Percentiles rank a stretch among this genome's conserved stretches.
phyloP scores from a whole-genome alignment of 1,140 invertebrate species.

The Platyscapa corneri region DNA sequence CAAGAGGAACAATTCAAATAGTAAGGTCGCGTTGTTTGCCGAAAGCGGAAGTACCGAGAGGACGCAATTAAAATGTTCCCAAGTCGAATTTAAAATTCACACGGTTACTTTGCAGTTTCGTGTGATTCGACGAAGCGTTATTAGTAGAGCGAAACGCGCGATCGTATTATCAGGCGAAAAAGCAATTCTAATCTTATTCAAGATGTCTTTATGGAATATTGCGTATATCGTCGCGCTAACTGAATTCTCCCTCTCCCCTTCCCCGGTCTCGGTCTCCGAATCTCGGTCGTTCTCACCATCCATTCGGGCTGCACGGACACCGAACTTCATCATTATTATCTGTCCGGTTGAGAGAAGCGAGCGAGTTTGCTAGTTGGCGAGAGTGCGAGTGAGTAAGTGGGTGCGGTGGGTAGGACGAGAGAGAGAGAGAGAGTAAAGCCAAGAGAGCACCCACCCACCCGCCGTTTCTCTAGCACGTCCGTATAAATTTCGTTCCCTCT shows the following conservation, averaged over 20 bases:
- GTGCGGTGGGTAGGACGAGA: not conserved
- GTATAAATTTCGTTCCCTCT: not conserved
- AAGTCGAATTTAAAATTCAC: too few relatives aligned
- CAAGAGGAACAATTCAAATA: too few relatives aligned
- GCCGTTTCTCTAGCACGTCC: not conserved
- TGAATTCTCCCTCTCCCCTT: not conserved
- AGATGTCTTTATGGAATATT: not conserved
- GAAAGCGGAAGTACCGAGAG: too few relatives aligned
- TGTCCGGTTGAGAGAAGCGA: conserved; percentile 59
- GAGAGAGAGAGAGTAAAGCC: not conserved
- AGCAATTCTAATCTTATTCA: not conserved
- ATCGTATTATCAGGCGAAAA: not conserved
- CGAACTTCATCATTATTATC: conserved; percentile 71
- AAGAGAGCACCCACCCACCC: not conserved
- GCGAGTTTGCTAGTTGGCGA: conserved; percentile 50
- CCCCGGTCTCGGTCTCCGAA: conserved; percentile 60
- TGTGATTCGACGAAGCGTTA: too few relatives aligned
- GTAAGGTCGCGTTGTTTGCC: too few relatives aligned
- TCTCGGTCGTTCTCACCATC: conserved; percentile 31
- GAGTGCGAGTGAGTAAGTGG: not conserved
- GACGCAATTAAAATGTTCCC: too few relatives aligned
- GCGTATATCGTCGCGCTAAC: not conserved
- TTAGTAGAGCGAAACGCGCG: too few relatives aligned
- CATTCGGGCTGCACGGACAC: conserved; percentile 67
- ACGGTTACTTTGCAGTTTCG: too few relatives aligned